Base-by-base conservation (phyloP, 2,888 invertebrate species). In the Orchestes rusci region DNA sequence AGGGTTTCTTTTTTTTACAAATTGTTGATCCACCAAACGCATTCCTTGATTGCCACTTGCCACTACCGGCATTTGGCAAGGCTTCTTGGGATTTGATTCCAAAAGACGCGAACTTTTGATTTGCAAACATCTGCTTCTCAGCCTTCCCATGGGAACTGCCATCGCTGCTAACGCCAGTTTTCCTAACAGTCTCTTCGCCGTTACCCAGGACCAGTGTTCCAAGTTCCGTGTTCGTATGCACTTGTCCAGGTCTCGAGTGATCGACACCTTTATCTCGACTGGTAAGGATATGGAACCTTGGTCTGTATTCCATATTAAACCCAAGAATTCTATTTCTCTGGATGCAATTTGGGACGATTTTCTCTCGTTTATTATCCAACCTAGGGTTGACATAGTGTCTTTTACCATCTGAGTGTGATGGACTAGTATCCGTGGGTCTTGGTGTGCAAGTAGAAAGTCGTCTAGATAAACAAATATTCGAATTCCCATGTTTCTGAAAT, bases 131-230 rank as follows among this genome's bases (percentile, higher is more conserved):
- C 23, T 23, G 23, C 23, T 23, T 23, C 23, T 5, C 5, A 23
- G 23, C 7, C 23, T 5, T 23, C 23, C 23, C 23, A 23, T n/a
- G 1, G 50, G 52, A 8, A 50, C 35, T 13, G 33, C 39, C 20
- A 50, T 43, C 16, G 38, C 23, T 8, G 46, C 52, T 31, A 48
- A 50, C 34, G 44, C 48, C 10, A 52, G 19, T 17, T 43, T 52
- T 20, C 47, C 47, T 18, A 50, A 18, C 18, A 50, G 13, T 34
- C 37, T 35, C 27, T 44, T 48, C 3, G 42, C 42, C 23, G n/a
- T 10, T 2, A n/a, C 4, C 38, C 27, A 38, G 12, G n/a, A 27
- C 28, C 38, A 38, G 29, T 10, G n/a, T n/a, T n/a, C n/a, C n/a
- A n/a, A n/a, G n/a, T n/a, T 10, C 15, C 10, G 42, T 8, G 10